Conservation (phyloP, 2,888 invertebrate genomes). For the Eupeodes luniger region DNA sequence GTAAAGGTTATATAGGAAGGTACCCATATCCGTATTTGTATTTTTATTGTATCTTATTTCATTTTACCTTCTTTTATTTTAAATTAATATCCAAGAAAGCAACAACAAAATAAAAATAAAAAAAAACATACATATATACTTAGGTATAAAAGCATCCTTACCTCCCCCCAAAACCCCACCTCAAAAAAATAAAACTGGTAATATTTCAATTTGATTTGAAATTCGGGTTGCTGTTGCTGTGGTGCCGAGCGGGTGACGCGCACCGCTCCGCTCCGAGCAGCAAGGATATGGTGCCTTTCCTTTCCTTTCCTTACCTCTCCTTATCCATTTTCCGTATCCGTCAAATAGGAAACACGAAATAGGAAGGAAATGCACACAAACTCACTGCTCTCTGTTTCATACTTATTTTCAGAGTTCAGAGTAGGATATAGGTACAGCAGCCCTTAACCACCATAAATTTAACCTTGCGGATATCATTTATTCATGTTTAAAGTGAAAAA, state of each 20-base stretch:
- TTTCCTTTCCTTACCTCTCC: background rate
- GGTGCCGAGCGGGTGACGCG: no score
- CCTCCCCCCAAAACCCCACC: conserved; percentile 36
- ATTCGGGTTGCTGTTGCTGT: background rate
- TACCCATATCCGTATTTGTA: background rate
- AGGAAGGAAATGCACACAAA: conserved; percentile 46
- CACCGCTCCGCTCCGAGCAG: no score
- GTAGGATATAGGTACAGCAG: background rate
- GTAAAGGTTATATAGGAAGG: no score
- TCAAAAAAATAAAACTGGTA: conserved; percentile 53
- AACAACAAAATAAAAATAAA: background rate
- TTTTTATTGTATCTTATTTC: conserved; percentile 48
- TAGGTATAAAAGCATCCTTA: no score
- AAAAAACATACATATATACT: conserved; percentile 4
- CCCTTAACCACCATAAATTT: conserved; percentile 55
- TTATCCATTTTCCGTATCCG: conserved; percentile 16
- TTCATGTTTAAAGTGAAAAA: conserved; percentile 74
- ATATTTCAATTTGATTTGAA: conserved; percentile 65
- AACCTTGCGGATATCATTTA: conserved; percentile 73
- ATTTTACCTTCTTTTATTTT: conserved; percentile 57
- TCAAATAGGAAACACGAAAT: conserved; percentile 35
- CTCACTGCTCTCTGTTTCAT: background rate
- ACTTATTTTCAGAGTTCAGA: no score
- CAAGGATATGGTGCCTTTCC: no score
- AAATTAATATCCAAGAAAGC: background rate